These are phyloP conservation scores for Camponotus floridanus DNA, from an alignment of 1,140 invertebrate genomes.

Conservation along the genomic window DNA sequence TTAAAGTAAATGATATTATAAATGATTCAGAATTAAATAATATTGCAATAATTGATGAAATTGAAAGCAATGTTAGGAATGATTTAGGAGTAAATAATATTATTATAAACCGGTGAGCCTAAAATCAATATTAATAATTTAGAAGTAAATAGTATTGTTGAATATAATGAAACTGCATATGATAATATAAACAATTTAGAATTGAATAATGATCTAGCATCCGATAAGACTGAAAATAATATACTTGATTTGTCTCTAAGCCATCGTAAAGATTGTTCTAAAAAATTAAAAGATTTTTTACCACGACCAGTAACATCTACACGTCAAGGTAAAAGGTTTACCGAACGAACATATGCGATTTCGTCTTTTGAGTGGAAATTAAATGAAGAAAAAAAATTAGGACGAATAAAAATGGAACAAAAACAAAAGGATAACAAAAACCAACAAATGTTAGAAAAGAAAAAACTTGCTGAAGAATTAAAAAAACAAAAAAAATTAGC, in stretches of 20 bases:
- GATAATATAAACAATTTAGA: neutral
- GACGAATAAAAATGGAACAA: neutral
- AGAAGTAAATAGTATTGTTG: neutral
- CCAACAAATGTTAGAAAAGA: neutral
- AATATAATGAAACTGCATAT: neutral
- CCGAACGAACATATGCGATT: neutral
- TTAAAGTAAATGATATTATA: neutral
- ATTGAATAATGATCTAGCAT: neutral
- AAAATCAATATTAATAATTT: neutral
- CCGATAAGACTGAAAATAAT: neutral
- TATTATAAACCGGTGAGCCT: too few species aligned
- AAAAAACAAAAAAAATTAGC: neutral
- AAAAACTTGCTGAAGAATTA: neutral
- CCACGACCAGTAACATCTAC: neutral
- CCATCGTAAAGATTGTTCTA: neutral
- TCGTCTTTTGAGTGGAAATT: neutral
- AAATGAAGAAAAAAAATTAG: neutral
- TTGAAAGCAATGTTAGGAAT: neutral
- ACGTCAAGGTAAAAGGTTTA: neutral
- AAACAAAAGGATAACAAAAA: neutral
- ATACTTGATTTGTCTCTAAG: neutral
- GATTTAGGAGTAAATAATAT: neutral
- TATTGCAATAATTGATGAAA: neutral
- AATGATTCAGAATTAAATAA: neutral
- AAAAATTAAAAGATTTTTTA: neutral